Evolutionary conservation across 2,888 invertebrate genomes (phyloP).

Genomic region (Elysia crispata): DNA sequence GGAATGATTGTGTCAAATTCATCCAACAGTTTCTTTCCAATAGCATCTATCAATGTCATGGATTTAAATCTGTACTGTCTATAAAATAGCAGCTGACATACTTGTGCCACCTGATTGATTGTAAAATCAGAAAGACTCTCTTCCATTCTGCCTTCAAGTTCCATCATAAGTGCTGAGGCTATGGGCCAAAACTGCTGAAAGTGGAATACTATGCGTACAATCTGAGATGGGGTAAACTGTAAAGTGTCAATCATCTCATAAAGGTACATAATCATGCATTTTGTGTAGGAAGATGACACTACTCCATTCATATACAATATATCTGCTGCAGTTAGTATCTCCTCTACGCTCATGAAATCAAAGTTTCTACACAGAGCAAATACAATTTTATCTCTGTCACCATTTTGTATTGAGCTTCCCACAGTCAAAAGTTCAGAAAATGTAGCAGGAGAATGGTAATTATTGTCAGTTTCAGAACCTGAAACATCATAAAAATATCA

Average conservation of each 20-base stretch:
- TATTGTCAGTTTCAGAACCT: no score
- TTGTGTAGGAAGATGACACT: neutral
- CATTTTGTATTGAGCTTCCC: no score
- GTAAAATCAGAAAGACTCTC: slow-evolving; percentile 20
- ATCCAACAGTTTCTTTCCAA: slow-evolving; percentile 34
- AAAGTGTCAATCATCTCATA: slow-evolving; percentile 32
- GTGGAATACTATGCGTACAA: slow-evolving; percentile 41
- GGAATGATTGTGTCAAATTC: slow-evolving; percentile 20
- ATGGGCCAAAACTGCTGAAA: slow-evolving; percentile 15
- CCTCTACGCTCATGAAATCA: slow-evolving; percentile 38
- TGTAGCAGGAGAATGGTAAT: no score
- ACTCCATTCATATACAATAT: slow-evolving; percentile 26
- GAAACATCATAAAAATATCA: no score
- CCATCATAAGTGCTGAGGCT: neutral
- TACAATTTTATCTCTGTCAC: neutral
- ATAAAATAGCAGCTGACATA: slow-evolving; percentile 34
- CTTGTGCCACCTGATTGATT: slow-evolving; percentile 29
- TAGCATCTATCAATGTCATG: slow-evolving; percentile 32
- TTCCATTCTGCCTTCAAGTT: slow-evolving; percentile 29
- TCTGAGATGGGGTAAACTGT: slow-evolving; percentile 32
- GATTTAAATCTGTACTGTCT: slow-evolving; percentile 28
- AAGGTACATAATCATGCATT: slow-evolving; percentile 29
- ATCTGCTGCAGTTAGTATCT: slow-evolving; percentile 39
- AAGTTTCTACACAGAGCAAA: slow-evolving; percentile 38
- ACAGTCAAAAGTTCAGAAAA: no score